Evolutionary conservation across 2,888 invertebrate genomes (phyloP), one percentile per base, ranked within the genome.

Genomic region (Deilephila elpenor): DNA sequence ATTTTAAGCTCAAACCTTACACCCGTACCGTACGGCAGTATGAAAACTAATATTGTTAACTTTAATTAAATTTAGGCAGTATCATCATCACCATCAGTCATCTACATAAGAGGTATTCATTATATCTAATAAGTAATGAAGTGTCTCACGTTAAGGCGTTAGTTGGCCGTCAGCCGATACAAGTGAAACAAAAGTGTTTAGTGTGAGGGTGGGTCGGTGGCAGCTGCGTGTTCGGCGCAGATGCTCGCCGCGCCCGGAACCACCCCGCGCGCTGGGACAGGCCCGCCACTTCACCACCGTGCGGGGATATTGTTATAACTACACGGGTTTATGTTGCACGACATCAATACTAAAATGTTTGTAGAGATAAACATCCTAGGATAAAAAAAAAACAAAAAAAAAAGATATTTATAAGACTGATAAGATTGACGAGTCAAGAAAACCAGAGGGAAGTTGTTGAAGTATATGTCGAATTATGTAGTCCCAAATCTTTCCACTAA

Each of bases 161-260:
- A n/a, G 44, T 51, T 67, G 6, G 25, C 67, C 20, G 44, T 67
- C 17, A 25, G 17, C 51, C 67, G 44, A 44, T 67, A 67, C 25
- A 67, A 78, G 79, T 79, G 83, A 84, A 86, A 88, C 89, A 88
- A 89, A 88, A 84, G 84, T 81, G 79, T 71, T 75, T 32, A n/a
- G n/a, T 56, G 75, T 74, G 83, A 83, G 88, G 84, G 88, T 82
- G 87, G 86, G 80, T 59, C 51, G 51, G 67, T 44, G 81, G 86
- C 87, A 89, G 90, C 89, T 88, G 89, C 88, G 85, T 78, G 85
- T 83, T 79, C 80, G 80, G 84, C 85, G 88, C 90, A 89, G 88
- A 90, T 88, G 89, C 83, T 53, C 59, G 29, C 78, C 80, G 81
- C 82, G 44, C 44, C 14, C 44, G 44, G 44, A 82, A 81, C 83